Evolutionary conservation across 2,888 invertebrate genomes (phyloP), one percentile per base, ranked within the genome.

Genomic region (Zygogramma bicolorata): DNA sequence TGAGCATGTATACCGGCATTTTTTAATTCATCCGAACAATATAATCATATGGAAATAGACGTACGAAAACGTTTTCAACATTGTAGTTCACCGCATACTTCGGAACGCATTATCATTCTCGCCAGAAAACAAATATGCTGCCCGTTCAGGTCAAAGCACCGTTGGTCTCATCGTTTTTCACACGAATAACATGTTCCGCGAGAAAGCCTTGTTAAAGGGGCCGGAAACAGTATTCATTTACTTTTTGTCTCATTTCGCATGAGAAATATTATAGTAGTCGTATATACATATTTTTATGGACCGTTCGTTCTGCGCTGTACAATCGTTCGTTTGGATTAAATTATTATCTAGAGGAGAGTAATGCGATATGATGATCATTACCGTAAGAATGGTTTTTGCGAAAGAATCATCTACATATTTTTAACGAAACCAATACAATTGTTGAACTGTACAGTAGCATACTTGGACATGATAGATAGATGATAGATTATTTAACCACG

Each of bases 101-200:
- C 63, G 20, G 63, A 20, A 20, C 10, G 63, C 46, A 63, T 63
- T 46, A 63, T 49, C 49, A 63, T 63, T 63, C 46, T 46, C 31
- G 46, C 31, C 46, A 31, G 20, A 63, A 46, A 29, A 46, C 40
- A 40, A 46, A 63, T 63, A 46, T 46, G 46, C 3, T 15, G 40
- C 38, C n/a, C 61, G 61, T 61, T 61, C 61, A 31, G 61, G 61
- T 62, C 62, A 63, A 25, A 29, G 46, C 53, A 27, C 18, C 46
- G 27, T 31, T 63, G 20, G 62, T 40, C 42, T 62, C 46, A 27
- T 63, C 53, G 53, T 53, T 53, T 62, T 62, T 40, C 34, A 62
- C 25, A n/a, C 42, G 25, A 27, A 42, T 15, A 62, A 62, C 42
- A 62, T 18, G 42, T 62, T 40, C 27, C 62, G 62, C 27, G 27